These are phyloP conservation scores for Sarcophilus harrisii DNA, from an alignment of 2,797 vertebrate species.

Conservation along the genomic window DNA sequence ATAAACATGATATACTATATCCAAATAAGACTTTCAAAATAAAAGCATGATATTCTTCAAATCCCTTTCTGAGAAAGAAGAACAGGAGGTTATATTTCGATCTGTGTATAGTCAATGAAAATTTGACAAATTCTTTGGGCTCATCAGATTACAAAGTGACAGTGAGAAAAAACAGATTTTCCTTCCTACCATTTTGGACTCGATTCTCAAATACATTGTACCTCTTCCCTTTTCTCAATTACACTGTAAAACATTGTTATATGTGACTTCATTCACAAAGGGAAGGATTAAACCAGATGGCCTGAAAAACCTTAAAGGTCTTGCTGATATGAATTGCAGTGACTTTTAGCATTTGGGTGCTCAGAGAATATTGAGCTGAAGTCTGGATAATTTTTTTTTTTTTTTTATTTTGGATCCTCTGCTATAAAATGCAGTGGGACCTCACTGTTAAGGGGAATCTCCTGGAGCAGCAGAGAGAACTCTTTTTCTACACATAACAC, in stretches of 20 bases:
- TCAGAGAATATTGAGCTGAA: conserved; percentile 31
- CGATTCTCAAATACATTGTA: conserved; percentile 56
- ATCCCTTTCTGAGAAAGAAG: conserved; percentile 52
- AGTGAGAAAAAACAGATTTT: conserved; percentile 76
- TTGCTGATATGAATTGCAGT: conserved; percentile 47
- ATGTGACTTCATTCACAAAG: conserved; percentile 67
- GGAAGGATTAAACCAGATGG: conserved; percentile 65
- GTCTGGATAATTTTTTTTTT: neutral
- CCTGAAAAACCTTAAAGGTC: conserved; percentile 69
- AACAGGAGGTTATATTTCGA: conserved; percentile 62
- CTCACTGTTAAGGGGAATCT: neutral
- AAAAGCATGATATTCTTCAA: conserved; percentile 63
- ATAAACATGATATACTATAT: conserved; percentile 65
- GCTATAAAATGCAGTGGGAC: neutral
- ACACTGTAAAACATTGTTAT: conserved; percentile 63
- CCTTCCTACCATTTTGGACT: conserved; percentile 23
- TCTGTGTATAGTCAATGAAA: conserved; percentile 67
- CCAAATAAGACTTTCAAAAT: conserved; percentile 68
- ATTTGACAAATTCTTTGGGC: conserved; percentile 71
- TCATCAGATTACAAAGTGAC: conserved; percentile 70
- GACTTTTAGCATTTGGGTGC: conserved; percentile 50
- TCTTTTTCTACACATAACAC: conserved; percentile 49
- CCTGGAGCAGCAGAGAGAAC: conserved; percentile 48
- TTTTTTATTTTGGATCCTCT: neutral
- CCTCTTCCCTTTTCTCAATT: conserved; percentile 65